Conservation (phyloP, 1,140 invertebrate genomes). For the Drosophila sproati region DNA sequence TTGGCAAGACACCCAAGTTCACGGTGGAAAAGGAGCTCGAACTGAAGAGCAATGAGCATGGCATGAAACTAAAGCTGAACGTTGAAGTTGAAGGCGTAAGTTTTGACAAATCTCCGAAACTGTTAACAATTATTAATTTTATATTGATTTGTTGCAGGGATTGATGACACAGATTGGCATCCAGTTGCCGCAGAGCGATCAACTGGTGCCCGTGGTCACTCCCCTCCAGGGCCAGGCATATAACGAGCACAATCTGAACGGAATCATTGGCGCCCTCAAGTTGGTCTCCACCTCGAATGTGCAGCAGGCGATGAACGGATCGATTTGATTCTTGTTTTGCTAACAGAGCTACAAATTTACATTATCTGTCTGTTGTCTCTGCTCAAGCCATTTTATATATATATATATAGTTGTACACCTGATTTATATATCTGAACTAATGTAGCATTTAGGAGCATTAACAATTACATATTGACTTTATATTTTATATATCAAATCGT, state of each 20-base stretch:
- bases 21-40: conserved; percentile 85
- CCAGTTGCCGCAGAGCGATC: conserved; percentile 70
- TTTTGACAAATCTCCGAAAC: neutral
- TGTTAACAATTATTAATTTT: neutral
- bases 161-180: conserved; percentile 73
- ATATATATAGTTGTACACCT: conserved; percentile 22
- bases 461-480: conserved; percentile 11
- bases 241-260: conserved; percentile 77
- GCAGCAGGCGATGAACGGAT: conserved; percentile 80
- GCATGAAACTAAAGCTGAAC: conserved; percentile 71
- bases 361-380: conserved; percentile 6
- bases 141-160: conserved; percentile 50
- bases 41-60: conserved; percentile 70
- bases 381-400: conserved; percentile 23
- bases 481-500: conserved; percentile 25
- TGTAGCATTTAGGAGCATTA: conserved; percentile 22
- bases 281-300: conserved; percentile 77
- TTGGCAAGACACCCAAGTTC: conserved; percentile 95
- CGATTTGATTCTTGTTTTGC: conserved; percentile 57
- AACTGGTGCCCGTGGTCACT: conserved; percentile 76
- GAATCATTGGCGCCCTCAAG: conserved; percentile 75
- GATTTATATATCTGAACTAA: conserved; percentile 37
- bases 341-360: conserved; percentile 13
- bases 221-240: conserved; percentile 71
- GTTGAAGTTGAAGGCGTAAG: conserved; percentile 79